Conservation (phyloP, 1,140 invertebrate genomes). For the Drosophila punjabiensis region DNA sequence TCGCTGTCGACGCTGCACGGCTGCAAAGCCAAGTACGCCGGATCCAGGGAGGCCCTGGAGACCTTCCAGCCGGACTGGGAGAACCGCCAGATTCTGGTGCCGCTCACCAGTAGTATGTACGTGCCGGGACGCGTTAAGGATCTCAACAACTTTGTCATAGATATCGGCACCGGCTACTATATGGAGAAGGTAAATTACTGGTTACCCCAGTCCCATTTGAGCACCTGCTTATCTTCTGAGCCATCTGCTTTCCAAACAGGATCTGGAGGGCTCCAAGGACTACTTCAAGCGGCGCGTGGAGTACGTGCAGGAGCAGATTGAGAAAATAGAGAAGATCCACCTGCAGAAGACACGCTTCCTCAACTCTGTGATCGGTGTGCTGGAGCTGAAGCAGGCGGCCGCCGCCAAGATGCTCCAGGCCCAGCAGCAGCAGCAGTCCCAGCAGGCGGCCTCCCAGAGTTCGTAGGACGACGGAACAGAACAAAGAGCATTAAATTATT, state of each 20-base stretch:
- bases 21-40: constrained; percentile 95
- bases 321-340: constrained; percentile 94
- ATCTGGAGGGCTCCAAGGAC: constrained; percentile 92
- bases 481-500: constrained; percentile 74
- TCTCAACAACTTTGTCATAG: constrained; percentile 94
- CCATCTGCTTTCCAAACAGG: constrained; percentile 86
- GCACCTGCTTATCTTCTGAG: not conserved
- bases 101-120: constrained; percentile 97
- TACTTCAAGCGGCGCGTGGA: constrained; percentile 96
- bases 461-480: constrained; percentile 42
- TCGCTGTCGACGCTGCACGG: constrained; percentile 95
- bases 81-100: constrained; percentile 95
- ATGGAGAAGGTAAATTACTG: constrained; percentile 91
- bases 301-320: constrained; percentile 97
- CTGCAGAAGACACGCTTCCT: constrained; percentile 94
- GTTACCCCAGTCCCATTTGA: not conserved
- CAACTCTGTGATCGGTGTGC: constrained; percentile 90
- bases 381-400: constrained; percentile 88
- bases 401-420: constrained; percentile 72
- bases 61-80: constrained; percentile 91
- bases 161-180: constrained; percentile 98
- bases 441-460: constrained; percentile 36
- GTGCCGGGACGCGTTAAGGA: constrained; percentile 94
- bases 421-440: constrained; percentile 65
- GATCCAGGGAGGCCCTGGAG: constrained; percentile 94